Base-by-base conservation (phyloP, 2,888 invertebrate genomes). In the Acanthosepion pharaonis region DNA sequence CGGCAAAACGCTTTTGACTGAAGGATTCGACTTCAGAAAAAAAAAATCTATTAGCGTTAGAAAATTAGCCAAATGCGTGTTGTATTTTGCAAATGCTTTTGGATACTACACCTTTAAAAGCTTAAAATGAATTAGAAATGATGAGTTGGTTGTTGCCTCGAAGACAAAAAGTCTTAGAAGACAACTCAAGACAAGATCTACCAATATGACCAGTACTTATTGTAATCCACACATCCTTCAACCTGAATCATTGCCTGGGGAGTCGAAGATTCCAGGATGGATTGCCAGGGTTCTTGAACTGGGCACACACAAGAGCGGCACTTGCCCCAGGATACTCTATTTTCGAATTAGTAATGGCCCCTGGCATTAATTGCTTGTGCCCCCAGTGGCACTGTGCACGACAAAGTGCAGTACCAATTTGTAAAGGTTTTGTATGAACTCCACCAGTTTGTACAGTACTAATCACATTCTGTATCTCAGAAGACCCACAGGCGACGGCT, bases 271-370 rank as follows among this genome's bases (percentile, higher is more conserved):
- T 78, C 78, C 78, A 78, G n/a, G 78, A 78, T 33, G 33, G n/a
- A 33, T 78, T 78, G 78, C 78, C 78, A 78, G 78, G 78, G 78
- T 78, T 78, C 78, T 78, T 78, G 78, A 78, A 78, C 78, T 78
- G n/a, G n/a, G n/a, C 78, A 33, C 78, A 78, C n/a, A 78, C n/a
- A 78, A 78, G 78, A 78, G n/a, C 78, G 78, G n/a, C 78, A 78
- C 78, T 78, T 78, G 78, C 78, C 78, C 78, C 78, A 33, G 33
- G 78, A n/a, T n/a, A 78, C 78, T 64, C 28, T 78, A 78, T 78
- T 78, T 78, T 78, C 78, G 78, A 78, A 78, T 78, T 78, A 78
- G 78, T 78, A 78, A 78, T 78, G n/a, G 78, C 78, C n/a, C n/a
- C 20, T 78, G 78, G 78, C 78, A 78, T n/a, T 78, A 78, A 78